These are phyloP conservation scores for Tiliacea citrago DNA, from an alignment of 2,888 invertebrate species.

Conservation along the genomic window DNA sequence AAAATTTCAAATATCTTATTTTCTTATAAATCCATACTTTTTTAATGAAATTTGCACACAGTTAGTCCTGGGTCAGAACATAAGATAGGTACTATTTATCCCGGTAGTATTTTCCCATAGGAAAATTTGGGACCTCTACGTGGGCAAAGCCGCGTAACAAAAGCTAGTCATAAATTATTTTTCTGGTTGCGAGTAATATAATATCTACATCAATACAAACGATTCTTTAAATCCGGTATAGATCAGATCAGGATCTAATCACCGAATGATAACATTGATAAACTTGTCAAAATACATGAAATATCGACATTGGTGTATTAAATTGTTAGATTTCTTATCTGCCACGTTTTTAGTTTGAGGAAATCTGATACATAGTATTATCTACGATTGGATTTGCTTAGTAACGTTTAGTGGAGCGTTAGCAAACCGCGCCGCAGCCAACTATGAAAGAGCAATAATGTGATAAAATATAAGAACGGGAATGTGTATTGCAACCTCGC, in stretches of 20 bases:
- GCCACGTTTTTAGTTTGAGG: conserved; percentile 22
- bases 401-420: conserved; percentile 35
- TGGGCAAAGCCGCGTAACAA: not conserved
- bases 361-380: conserved; percentile 36
- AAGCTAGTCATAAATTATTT: not conserved
- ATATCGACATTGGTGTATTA: not conserved
- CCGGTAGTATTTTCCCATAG: not conserved
- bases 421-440: conserved; percentile 12
- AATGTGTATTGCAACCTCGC: conserved; percentile 13
- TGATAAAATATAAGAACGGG: conserved; percentile 7
- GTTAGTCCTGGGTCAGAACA: not conserved
- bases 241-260: conserved; percentile 29
- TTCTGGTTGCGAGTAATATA: conserved; percentile 13
- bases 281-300: conserved; percentile 16
- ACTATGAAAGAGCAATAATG: conserved; percentile 8
- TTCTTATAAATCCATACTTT: too few relatives aligned
- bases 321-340: conserved; percentile 38
- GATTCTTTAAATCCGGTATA: conserved; percentile 21
- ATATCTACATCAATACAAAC: conserved; percentile 20
- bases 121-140: not conserved
- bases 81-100: not conserved
- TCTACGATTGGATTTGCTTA: conserved; percentile 42
- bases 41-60: not conserved
- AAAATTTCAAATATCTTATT: too few relatives aligned
- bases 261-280: conserved; percentile 29